Base-by-base conservation (phyloP, 2,113 vertebrate genomes). In the Oncorhynchus keta region DNA sequence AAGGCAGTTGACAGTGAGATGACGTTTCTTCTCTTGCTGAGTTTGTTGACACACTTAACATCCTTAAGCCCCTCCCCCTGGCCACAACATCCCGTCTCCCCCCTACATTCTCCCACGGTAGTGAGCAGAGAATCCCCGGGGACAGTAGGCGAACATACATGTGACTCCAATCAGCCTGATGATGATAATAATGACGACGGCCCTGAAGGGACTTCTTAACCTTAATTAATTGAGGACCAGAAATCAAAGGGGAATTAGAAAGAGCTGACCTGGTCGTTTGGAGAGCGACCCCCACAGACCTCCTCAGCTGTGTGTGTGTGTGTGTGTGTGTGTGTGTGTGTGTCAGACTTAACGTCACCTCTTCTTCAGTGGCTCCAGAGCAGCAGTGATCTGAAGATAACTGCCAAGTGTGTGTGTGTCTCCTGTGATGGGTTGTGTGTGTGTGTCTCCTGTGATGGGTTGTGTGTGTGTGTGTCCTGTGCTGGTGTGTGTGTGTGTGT, bases 81-180 rank as follows among this genome's bases (percentile, higher is more conserved):
- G 7, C 39, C 39, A 2, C 39, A 45, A 11, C 8, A 45, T 45
- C 39, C 39, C 39, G 39, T 45, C 39, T 45, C 39, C 39, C 39
- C 39, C 8, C 39, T 45, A 2, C 39, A 45, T 16, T 55, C 16
- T 55, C 12, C 12, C 49, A 55, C 49, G 4, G 49, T 13, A 16
- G 16, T 13, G 49, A 55, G 49, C 49, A 55, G 49, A 4, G 16
- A 16, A 45, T 45, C 39, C 39, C 39, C 7, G 9, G 39, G 39
- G 39, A 8, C 49, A 45, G 39, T 6, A 57, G 13, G 18, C n/a
- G 35, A 14, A 39, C 49, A 62, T 13, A 76, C 70, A 82, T 68
- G n/a, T 73, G 71, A 68, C 45, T 76, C 67, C 49, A 48, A 77
- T 72, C 28, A 20, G 48, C 22, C 55, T 30, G 55, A 59, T 64